Evolutionary conservation across 2,797 vertebrate genomes (phyloP).

Genomic region (Labroides dimidiatus): DNA sequence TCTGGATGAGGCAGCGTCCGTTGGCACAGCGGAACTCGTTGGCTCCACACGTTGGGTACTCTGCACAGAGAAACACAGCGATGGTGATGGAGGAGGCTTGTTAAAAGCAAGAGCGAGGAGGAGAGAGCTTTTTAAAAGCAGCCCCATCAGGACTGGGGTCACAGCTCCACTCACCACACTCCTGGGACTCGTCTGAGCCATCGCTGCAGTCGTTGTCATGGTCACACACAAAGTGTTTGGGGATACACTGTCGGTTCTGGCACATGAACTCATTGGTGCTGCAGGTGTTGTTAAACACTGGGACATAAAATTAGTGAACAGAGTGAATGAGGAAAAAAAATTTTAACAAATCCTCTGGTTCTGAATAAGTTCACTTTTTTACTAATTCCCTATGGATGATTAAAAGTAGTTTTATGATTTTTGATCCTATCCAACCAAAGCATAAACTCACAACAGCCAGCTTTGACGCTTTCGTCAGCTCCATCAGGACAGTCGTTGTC

Average conservation of each 20-base stretch:
- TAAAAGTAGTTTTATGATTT: neutral
- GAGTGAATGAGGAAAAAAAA: neutral
- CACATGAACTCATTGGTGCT: conserved; percentile 93
- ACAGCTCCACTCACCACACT: conserved; percentile 88
- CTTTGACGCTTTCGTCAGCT: conserved; percentile 92
- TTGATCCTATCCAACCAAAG: neutral
- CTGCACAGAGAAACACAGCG: conserved; percentile 71
- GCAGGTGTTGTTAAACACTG: conserved; percentile 95
- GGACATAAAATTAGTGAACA: conserved; percentile 23
- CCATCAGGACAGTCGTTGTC: conserved; percentile 95
- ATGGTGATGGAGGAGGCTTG: neutral
- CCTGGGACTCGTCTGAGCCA: conserved; percentile 92
- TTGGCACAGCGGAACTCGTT: conserved; percentile 95
- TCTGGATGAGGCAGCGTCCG: conserved; percentile 94
- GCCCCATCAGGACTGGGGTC: neutral
- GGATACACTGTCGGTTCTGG: conserved; percentile 92
- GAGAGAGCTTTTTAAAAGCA: conserved; percentile 36
- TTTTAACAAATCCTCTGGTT: neutral
- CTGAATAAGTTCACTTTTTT: neutral
- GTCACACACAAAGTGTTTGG: conserved; percentile 94
- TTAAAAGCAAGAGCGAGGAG: conserved; percentile 77
- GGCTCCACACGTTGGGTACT: conserved; percentile 92
- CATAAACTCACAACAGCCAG: conserved; percentile 90
- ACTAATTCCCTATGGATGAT: neutral
- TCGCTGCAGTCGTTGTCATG: conserved; percentile 96